Evolutionary conservation across 2,113 vertebrate species (phyloP), one percentile per base, ranked within the genome.

Genomic region (Cinclus mexicanus): DNA sequence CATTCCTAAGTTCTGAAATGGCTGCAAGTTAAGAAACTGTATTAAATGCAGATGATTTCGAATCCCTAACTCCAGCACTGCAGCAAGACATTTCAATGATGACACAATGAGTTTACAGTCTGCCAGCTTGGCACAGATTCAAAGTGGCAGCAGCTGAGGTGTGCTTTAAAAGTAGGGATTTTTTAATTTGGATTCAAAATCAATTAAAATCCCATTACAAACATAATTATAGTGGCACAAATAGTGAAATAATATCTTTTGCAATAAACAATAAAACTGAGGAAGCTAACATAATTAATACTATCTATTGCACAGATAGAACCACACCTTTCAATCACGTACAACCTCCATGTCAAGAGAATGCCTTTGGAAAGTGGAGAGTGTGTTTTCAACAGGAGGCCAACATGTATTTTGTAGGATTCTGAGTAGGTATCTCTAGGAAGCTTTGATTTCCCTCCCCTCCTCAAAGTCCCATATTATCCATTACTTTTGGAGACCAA

Each of bases 161-260:
- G 89, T 95, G 83, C 79, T 98, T 98, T 98, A 97, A 98, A 97
- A 97, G 96, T 87, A 96, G 91, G 56, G 79, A 96, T 95, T 96
- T 96, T 97, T 96, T 0, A 33, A 97, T 98, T 95, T 97, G 96
- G 90, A 97, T 98, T 97, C 67, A 93, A 97, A 98, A 98, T 98
- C 97, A 97, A 98, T 98, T 98, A 98, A 97, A 97, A 98, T 95
- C 86, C 93, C 83, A 98, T 97, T 98, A 97, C 89, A 97, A 97
- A 96, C 64, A 72, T 97, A 98, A 98, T 96, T 96, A 90, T 96
- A 95, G 87, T 96, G 89, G 97, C 97, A 97, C 89, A 98, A 98
- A 96, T 98, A 49, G 97, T 97, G 95, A 98, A 98, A 97, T 87
- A 81, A 55, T 96, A 96, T 96, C 79, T 98, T 96, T 97, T 97